A percentile compares a stretch with the other conserved stretches of the same genome.
These are phyloP conservation scores for Alethe diademata DNA, from an alignment of 2,113 vertebrate species.

Conservation along the genomic window DNA sequence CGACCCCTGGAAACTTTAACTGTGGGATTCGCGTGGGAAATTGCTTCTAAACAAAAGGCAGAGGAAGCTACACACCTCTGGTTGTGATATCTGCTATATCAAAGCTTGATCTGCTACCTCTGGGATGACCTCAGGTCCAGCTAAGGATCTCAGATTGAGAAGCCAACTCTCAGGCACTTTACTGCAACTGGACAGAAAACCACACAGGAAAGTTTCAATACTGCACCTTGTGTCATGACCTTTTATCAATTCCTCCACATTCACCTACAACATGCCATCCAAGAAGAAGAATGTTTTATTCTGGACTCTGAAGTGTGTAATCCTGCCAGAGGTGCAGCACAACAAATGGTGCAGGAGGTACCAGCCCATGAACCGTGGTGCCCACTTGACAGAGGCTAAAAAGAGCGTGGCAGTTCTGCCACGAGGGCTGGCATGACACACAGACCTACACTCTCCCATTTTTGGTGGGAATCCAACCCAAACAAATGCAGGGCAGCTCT, in stretches of 20 bases:
- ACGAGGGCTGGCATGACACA: background rate
- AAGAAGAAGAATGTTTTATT: background rate
- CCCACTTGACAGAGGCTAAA: background rate
- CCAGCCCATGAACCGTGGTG: background rate
- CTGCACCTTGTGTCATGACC: background rate
- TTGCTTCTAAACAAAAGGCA: background rate
- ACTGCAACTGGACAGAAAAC: background rate
- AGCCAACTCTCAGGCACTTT: background rate
- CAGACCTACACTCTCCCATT: background rate
- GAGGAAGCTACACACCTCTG: background rate
- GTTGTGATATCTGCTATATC: background rate
- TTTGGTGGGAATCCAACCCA: background rate
- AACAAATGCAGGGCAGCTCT: background rate
- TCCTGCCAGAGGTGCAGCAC: background rate
- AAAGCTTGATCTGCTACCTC: background rate
- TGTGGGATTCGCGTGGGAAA: background rate
- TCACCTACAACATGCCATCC: background rate
- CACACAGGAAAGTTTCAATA: background rate
- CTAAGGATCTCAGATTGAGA: background rate
- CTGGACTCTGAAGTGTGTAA: background rate
- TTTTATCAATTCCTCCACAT: background rate
- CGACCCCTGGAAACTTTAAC: background rate
- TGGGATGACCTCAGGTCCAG: background rate
- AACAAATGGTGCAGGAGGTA: background rate
- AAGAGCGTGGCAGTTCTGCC: background rate